phyloP scores from a whole-genome alignment of 2,797 vertebrate genomes.

The Manis pentadactyla region DNA sequence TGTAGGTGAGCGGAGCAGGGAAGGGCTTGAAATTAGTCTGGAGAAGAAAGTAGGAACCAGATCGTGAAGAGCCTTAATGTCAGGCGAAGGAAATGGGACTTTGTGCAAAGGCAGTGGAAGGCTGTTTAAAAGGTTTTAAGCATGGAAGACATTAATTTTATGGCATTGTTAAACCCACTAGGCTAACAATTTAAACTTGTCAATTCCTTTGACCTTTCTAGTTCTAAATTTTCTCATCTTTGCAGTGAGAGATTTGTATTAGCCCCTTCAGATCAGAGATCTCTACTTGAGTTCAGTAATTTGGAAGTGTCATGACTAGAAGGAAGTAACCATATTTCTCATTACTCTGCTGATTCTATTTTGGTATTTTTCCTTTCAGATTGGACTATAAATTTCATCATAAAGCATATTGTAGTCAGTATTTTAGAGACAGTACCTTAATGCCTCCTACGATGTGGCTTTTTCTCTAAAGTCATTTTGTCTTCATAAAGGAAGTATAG shows the following conservation, averaged over 20 bases:
- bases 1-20: background rate
- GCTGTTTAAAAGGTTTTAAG: background rate
- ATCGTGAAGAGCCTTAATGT: background rate
- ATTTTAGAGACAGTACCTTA: background rate
- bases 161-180: background rate
- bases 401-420: background rate
- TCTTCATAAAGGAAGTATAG: background rate
- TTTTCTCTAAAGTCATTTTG: background rate
- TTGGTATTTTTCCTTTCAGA: conserved; percentile 1
- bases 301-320: background rate
- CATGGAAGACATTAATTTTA: background rate
- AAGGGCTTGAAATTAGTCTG: background rate
- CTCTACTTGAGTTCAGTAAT: background rate
- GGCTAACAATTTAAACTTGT: background rate
- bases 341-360: background rate
- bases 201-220: background rate
- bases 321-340: background rate
- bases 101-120: background rate
- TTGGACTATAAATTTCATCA: background rate
- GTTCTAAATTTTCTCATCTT: background rate
- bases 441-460: background rate
- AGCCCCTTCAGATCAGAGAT: background rate
- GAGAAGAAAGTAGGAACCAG: background rate
- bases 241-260: background rate
- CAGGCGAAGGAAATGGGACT: background rate